Evolutionary conservation across 1,140 invertebrate species (phyloP), one percentile per base, ranked within the genome.

Genomic region (Bombus turneri): DNA sequence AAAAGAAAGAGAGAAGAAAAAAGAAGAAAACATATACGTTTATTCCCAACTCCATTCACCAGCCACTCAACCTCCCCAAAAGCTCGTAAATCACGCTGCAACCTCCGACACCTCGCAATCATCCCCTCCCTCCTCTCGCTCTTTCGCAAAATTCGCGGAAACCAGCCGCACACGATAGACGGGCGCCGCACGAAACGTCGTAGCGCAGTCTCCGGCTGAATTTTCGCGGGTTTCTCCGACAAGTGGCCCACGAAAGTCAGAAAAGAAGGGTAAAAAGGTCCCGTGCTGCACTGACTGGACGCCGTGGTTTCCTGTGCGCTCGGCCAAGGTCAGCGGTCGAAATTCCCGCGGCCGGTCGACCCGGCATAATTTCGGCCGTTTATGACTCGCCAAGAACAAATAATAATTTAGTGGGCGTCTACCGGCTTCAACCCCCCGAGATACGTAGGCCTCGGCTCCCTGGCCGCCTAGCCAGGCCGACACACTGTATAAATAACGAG

Each of bases 351-450:
- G 72, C 92, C 91, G 90, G 87, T 53, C 47, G 90, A 88, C 91
- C 90, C 88, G 92, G 89, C 93, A 93, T 93, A 94, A 94, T 94
- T 94, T 93, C 91, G 86, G 88, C 88, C 92, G 90, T 94, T 94
- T 94, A 94, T 92, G 92, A 93, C 92, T 91, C 88, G 90, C 91
- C 92, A 92, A 92, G 92, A 92, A 93, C 91, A 93, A 93, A 93
- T 94, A 93, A 94, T 94, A 94, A 94, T 94, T 94, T 93, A 94
- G 93, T 93, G 93, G 93, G 93, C 93, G 93, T 93, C 90, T 90
- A 81, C 88, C 86, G 77, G 78, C 88, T 86, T 90, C 86, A 86
- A 82, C 89, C 85, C 81, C 83, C 82, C 83, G 62, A 85, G 81
- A 92, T 83, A 89, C 22, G 62, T 47, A 66, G 25, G 31, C 79